Evolutionary conservation across 2,888 invertebrate species (phyloP).

Genomic region (Polyploca ridens): DNA sequence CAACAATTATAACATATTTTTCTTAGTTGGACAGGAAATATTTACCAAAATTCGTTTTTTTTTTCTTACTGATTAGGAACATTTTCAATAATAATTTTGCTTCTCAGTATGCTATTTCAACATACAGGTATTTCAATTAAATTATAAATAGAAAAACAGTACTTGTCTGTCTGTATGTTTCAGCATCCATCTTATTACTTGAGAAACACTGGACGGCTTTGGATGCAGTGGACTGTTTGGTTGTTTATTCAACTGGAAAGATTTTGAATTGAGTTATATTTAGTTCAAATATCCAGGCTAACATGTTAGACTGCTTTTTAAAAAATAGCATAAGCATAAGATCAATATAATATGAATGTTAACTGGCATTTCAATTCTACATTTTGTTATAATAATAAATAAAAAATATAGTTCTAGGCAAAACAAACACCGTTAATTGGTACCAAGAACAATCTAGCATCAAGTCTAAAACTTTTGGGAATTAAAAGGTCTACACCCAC

Average conservation of each 20-base stretch:
- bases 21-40: neutral
- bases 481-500: too few species aligned
- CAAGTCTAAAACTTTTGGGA: too few species aligned
- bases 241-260: neutral
- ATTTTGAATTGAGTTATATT: neutral
- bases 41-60: too few species aligned
- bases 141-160: neutral
- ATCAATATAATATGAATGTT: too few species aligned
- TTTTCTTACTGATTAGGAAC: too few species aligned
- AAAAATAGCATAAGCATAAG: neutral
- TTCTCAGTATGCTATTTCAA: neutral
- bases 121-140: neutral
- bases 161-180: constrained; percentile 5
- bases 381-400: too few species aligned
- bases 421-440: neutral
- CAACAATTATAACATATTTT: neutral
- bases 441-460: neutral
- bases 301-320: neutral
- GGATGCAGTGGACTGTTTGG: constrained; percentile 2
- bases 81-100: too few species aligned
- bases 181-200: neutral
- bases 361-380: neutral
- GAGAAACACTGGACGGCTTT: constrained; percentile 5
- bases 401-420: too few species aligned
- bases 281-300: neutral